Base-by-base conservation (phyloP, 2,113 vertebrate species). In the Calidris pugnax region DNA sequence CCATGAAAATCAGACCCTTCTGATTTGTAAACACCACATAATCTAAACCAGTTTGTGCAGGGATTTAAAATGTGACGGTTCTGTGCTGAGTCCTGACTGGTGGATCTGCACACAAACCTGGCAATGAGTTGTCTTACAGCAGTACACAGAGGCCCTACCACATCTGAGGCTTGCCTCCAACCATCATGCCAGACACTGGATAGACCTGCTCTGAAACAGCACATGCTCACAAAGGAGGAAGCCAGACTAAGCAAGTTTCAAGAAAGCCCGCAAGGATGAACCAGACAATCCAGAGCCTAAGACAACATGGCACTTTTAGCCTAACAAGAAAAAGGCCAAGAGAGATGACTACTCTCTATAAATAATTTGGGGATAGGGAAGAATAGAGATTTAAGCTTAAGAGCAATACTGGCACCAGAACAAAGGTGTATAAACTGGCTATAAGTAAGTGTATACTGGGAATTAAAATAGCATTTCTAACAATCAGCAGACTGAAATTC, bases 391-490 rank as follows among this genome's bases (percentile, higher is more conserved):
- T 33, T 87, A 51, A 88, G 62, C 35, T 83, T 24, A 87, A 77
- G 37, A 73, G 59, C 27, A 41, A 68, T 35, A 68, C 21, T 60
- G 39, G 45, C 60, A 82, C 13, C 30, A 82, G 45, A 91, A 78
- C 16, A 87, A 89, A 81, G 35, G 35, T 72, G 57, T 22, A 72
- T 56, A 75, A 92, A 85, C 48, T 72, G 53, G 3, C 51, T 82
- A 12, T 28, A 93, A 74, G n/a, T 35, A 69, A 10, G 1, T 23
- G 10, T 30, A 57, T 7, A 57, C 23, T 60, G 45, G 30, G 8
- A 93, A 93, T 62, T 76, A 85, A 92, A 89, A 76, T 1, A 73
- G 20, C 37, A 62, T 72, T 93, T 87, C 68, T 68, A 64, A 72
- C 23, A 55, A 56, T 23, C 18, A 63, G 17, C 28, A 63, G 19